These are phyloP conservation scores for Malacoraja senta DNA, from an alignment of 2,797 vertebrate species.

Conservation along the genomic window DNA sequence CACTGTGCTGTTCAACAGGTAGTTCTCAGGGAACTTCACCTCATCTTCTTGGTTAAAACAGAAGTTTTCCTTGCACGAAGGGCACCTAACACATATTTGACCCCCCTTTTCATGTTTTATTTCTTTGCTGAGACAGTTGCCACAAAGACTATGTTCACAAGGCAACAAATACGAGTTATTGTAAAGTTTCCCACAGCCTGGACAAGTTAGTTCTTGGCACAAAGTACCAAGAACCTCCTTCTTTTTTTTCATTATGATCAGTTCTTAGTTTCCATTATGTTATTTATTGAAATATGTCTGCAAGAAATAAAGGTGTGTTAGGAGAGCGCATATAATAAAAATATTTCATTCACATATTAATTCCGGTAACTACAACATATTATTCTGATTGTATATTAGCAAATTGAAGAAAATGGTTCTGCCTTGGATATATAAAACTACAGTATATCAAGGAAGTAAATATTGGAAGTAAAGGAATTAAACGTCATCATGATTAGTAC, in stretches of 20 bases:
- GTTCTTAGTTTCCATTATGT: neutral
- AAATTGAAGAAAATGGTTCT: neutral
- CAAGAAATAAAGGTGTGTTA: constrained; percentile 6
- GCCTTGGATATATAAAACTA: neutral
- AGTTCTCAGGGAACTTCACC: constrained; percentile 39
- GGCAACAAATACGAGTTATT: constrained; percentile 36
- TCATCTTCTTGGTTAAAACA: constrained; percentile 27
- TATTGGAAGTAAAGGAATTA: neutral
- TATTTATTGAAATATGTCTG: neutral
- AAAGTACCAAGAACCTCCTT: constrained; percentile 9
- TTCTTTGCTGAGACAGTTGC: constrained; percentile 24
- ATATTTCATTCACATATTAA: neutral
- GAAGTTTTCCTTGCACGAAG: constrained; percentile 23
- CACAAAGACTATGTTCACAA: constrained; percentile 31
- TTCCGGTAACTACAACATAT: neutral
- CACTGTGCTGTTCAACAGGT: constrained; percentile 33
- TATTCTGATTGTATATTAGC: neutral
- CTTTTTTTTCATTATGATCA: constrained; percentile 30
- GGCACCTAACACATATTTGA: constrained; percentile 29
- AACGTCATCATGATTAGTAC: neutral
- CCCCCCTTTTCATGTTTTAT: constrained; percentile 23
- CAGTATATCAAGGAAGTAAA: neutral
- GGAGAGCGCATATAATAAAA: neutral
- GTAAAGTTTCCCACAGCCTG: constrained; percentile 34
- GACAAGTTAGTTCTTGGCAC: constrained; percentile 29